A percentile compares a stretch with the other conserved stretches of the same genome.
Conservation (phyloP, 2,888 invertebrate species). For the Candidula unifasciata region DNA sequence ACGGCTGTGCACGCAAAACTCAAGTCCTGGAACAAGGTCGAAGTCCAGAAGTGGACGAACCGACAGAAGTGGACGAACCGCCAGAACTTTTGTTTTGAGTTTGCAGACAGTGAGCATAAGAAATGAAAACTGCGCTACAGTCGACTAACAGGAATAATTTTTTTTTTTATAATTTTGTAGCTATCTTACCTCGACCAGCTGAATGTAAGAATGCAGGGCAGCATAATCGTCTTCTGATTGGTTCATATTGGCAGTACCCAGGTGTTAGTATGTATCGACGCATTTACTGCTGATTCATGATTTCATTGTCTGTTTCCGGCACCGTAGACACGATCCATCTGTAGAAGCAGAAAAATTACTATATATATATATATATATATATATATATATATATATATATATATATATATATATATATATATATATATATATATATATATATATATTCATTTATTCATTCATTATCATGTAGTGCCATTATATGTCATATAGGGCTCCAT, state of each 20-base stretch:
- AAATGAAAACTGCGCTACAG: too few relatives aligned
- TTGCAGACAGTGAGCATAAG: too few relatives aligned
- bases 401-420: not conserved
- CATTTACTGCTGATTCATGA: not conserved
- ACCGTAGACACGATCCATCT: not conserved
- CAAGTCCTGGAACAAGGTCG: too few relatives aligned
- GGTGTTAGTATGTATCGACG: not conserved
- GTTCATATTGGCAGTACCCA: not conserved
- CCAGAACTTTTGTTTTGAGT: too few relatives aligned
- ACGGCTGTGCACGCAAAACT: too few relatives aligned
- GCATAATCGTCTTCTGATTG: constrained; percentile 15
- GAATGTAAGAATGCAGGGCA: constrained; percentile 19
- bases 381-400: not conserved
- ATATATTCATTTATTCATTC: too few relatives aligned
- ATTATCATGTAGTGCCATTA: too few relatives aligned
- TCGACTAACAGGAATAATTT: too few relatives aligned
- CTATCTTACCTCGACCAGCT: constrained; percentile 13
- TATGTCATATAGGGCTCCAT: not conserved
- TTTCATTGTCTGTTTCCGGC: too few relatives aligned
- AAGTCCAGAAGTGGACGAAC: too few relatives aligned
- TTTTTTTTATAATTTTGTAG: too few relatives aligned
- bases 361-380: not conserved
- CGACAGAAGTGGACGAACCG: too few relatives aligned
- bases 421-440: not conserved
- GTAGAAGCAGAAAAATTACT: not conserved